Conservation (phyloP, 2,888 invertebrate genomes). For the Euphydryas editha region DNA sequence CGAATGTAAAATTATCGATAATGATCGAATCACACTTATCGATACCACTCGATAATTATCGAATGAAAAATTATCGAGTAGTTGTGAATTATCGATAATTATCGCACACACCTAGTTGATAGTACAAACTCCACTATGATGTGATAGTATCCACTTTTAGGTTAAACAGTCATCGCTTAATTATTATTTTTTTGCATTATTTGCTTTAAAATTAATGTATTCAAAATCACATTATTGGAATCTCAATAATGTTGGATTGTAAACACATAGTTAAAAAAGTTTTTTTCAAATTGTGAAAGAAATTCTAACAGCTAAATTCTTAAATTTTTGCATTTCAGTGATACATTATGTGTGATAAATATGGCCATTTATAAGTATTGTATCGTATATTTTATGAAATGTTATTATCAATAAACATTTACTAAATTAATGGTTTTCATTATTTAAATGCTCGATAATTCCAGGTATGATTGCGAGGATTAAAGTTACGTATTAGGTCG, state of each 20-base stretch:
- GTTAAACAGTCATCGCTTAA: background rate
- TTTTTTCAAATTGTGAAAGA: constrained; percentile 5
- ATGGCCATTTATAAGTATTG: constrained; percentile 74
- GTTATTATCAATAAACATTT: constrained; percentile 48
- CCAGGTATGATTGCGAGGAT: no score
- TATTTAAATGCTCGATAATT: background rate
- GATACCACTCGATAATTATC: no score
- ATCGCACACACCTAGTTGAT: constrained; percentile 36
- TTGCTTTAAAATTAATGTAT: background rate
- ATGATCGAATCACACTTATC: no score
- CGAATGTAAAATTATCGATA: no score
- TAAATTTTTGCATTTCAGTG: constrained; percentile 25
- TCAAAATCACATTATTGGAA: background rate
- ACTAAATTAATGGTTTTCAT: constrained; percentile 2
- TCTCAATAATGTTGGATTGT: background rate
- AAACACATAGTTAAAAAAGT: background rate
- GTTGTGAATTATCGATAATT: no score
- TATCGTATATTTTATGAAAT: constrained; percentile 50
- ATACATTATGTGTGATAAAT: constrained; percentile 64
- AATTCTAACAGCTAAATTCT: background rate
- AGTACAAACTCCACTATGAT: constrained; percentile 35
- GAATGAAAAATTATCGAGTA: no score
- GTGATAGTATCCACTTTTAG: constrained; percentile 23
- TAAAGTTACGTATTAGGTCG: no score
- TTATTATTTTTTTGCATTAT: background rate